Evolutionary conservation across 2,113 vertebrate species (phyloP).

Genomic region (Melanerpes aurifrons): DNA sequence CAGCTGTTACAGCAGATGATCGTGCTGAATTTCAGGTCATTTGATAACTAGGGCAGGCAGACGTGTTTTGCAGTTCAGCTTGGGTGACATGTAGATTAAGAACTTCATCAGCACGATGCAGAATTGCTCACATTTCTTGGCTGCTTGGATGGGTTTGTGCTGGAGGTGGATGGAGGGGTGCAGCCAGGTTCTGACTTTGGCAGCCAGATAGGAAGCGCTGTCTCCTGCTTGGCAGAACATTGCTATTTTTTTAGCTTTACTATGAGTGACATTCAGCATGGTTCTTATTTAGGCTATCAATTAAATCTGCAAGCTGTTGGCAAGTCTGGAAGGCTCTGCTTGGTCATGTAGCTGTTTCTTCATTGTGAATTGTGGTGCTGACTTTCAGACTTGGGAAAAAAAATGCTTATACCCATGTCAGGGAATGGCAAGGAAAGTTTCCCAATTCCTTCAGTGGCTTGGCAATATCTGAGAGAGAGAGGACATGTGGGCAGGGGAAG

Average conservation of each 20-base stretch:
- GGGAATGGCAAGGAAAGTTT: background rate
- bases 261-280: background rate
- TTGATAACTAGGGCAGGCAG: conserved; percentile 64
- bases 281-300: background rate
- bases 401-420: background rate
- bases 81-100: conserved; percentile 5
- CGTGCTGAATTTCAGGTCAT: conserved; percentile 64
- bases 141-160: background rate
- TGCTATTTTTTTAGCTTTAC: background rate
- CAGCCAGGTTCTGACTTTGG: background rate
- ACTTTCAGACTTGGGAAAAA: background rate
- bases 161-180: background rate
- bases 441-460: background rate
- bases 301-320: background rate
- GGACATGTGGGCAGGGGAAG: rapidly evolving
- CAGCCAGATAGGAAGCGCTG: background rate
- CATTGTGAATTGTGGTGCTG: background rate
- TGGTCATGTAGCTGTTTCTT: background rate
- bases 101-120: background rate
- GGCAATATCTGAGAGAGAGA: background rate
- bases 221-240: background rate
- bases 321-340: background rate
- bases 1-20: conserved; percentile 52
- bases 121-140: background rate
- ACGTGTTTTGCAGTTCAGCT: conserved; percentile 13